phyloP scores from a whole-genome alignment of 1,140 invertebrate genomes.

The Hypothenemus hampei region DNA sequence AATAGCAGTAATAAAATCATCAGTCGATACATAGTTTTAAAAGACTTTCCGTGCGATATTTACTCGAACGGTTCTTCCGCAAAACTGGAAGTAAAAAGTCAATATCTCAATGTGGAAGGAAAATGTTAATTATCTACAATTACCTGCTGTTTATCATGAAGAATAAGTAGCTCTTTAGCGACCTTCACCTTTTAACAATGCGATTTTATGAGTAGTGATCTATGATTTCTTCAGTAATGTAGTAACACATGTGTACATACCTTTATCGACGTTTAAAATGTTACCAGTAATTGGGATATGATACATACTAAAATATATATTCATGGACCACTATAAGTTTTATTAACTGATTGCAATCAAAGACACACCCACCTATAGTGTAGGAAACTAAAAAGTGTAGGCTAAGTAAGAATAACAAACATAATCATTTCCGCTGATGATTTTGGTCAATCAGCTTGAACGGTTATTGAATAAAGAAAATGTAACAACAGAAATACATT shows the following conservation, averaged over 20 bases:
- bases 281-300: slow-evolving; percentile 8
- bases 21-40: slow-evolving; percentile 12
- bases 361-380: slow-evolving; percentile 14
- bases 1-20: slow-evolving; percentile 13
- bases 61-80: slow-evolving; percentile 1
- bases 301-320: slow-evolving; percentile 12
- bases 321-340: slow-evolving; percentile 7
- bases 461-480: background rate
- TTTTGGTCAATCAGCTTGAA: slow-evolving; percentile 3
- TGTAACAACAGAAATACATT: background rate
- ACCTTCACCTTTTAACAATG: slow-evolving; percentile 20
- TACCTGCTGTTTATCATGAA: slow-evolving; percentile 13
- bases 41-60: slow-evolving; percentile 3
- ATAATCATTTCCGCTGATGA: slow-evolving; percentile 15
- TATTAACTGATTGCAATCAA: slow-evolving; percentile 18
- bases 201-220: slow-evolving; percentile 1
- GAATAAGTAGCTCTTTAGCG: slow-evolving; percentile 6
- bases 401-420: slow-evolving; percentile 13
- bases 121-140: slow-evolving; percentile 13
- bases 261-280: background rate
- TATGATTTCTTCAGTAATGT: background rate
- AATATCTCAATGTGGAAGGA: slow-evolving; percentile 3
- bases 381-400: slow-evolving; percentile 20
- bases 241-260: background rate
- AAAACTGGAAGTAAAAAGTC: slow-evolving; percentile 11